Evolutionary conservation across 2,113 vertebrate genomes (phyloP).

Genomic region (Rhinoderma darwinii): DNA sequence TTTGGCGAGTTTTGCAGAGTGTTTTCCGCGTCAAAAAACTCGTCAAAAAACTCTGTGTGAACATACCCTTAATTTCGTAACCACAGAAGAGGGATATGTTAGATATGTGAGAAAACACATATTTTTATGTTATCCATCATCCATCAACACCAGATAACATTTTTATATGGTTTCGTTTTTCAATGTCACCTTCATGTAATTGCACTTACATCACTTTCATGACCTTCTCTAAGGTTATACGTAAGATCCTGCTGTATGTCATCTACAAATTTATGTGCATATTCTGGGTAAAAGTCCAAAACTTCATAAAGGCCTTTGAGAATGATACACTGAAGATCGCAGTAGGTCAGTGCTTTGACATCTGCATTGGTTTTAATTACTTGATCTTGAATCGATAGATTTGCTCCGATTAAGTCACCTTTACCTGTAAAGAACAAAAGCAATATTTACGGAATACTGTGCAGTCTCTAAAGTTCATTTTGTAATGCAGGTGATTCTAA

Average conservation of each 20-base stretch:
- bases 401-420: slow-evolving; percentile 93
- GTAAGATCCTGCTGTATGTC: slow-evolving; percentile 95
- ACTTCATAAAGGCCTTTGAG: slow-evolving; percentile 94
- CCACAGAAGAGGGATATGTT: background rate
- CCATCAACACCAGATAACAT: no score
- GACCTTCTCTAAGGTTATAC: slow-evolving; percentile 93
- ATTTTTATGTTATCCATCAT: background rate
- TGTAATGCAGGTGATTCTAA: background rate
- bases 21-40: no score
- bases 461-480: background rate
- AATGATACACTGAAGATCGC: slow-evolving; percentile 94
- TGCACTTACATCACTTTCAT: slow-evolving; percentile 89
- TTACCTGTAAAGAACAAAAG: slow-evolving; percentile 79
- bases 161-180: background rate
- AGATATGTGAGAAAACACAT: background rate
- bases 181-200: slow-evolving; percentile 8
- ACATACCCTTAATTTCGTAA: no score
- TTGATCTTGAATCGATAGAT: slow-evolving; percentile 88
- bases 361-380: slow-evolving; percentile 96
- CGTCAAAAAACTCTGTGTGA: no score
- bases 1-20: no score
- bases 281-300: slow-evolving; percentile 92
- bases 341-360: slow-evolving; percentile 95
- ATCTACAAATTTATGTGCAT: slow-evolving; percentile 89
- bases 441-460: background rate